phyloP scores from a whole-genome alignment of 2,113 vertebrate species.

The Hemibagrus wyckioides region DNA sequence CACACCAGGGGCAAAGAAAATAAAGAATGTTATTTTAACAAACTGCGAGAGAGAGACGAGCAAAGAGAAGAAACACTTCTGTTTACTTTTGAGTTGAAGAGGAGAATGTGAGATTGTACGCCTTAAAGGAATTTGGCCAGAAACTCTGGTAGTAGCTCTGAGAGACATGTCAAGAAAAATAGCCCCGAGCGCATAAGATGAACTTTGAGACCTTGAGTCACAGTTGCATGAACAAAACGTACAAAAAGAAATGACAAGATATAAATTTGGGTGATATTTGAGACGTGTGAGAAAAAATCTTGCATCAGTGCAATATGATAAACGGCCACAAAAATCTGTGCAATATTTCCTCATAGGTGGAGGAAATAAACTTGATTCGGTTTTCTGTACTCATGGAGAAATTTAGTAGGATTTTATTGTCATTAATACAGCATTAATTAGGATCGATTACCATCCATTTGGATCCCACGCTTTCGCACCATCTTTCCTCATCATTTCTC shows the following conservation, averaged over 20 bases:
- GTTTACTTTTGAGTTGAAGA: slow-evolving; percentile 29
- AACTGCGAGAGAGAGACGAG: not conserved
- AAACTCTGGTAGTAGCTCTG: not conserved
- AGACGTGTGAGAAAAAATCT: not conserved
- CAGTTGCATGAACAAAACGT: not conserved
- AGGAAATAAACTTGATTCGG: not conserved
- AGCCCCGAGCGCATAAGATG: no score
- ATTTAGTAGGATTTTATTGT: not conserved
- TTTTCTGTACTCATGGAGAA: not conserved
- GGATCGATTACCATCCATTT: not conserved
- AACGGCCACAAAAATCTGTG: not conserved
- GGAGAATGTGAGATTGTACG: not conserved
- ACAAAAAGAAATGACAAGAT: not conserved
- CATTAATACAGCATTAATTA: not conserved
- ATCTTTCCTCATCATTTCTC: not conserved
- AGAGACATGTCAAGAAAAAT: not conserved
- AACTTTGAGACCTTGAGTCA: not conserved
- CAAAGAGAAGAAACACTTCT: not conserved
- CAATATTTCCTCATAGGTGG: not conserved
- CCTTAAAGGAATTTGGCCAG: not conserved
- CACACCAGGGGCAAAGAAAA: not conserved
- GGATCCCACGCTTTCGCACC: not conserved
- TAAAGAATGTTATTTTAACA: slow-evolving; percentile 4
- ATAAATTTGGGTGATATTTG: not conserved
- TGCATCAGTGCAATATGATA: not conserved